Conservation (phyloP, 2,113 vertebrate genomes). For the Capreolus pygargus region DNA sequence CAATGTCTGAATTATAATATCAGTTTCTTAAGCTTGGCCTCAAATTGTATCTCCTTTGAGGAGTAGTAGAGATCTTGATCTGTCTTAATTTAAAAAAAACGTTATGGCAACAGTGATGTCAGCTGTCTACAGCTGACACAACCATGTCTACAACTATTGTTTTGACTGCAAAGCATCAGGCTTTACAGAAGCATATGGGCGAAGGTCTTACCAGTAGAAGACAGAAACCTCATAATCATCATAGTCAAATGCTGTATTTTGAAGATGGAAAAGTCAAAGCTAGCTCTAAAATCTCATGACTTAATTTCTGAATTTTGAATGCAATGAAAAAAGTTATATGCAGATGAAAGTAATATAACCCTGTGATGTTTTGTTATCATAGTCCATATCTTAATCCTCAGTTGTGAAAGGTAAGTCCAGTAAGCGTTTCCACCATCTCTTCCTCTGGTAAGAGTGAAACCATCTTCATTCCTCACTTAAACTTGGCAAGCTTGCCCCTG, state of each 20-base stretch:
- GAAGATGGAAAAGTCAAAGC: background rate
- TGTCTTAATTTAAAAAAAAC: background rate
- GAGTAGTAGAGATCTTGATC: background rate
- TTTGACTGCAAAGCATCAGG: background rate
- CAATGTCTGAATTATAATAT: background rate
- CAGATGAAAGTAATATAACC: background rate
- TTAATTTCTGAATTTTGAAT: background rate
- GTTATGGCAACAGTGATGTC: background rate
- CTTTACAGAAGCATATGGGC: background rate
- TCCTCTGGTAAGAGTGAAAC: background rate
- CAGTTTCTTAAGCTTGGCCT: background rate
- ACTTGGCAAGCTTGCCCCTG: background rate
- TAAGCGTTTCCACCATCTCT: background rate
- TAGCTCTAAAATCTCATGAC: background rate
- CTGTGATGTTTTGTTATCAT: background rate
- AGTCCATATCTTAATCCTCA: background rate
- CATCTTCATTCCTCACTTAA: background rate
- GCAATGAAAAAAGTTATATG: background rate
- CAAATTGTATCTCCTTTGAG: background rate
- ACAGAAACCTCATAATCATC: background rate
- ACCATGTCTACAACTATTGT: background rate
- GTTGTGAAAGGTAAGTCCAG: background rate
- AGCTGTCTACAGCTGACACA: background rate
- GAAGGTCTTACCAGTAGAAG: background rate
- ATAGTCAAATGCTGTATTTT: background rate